Conservation (phyloP, 2,888 invertebrate genomes). For the Philhelius pedissequus region DNA sequence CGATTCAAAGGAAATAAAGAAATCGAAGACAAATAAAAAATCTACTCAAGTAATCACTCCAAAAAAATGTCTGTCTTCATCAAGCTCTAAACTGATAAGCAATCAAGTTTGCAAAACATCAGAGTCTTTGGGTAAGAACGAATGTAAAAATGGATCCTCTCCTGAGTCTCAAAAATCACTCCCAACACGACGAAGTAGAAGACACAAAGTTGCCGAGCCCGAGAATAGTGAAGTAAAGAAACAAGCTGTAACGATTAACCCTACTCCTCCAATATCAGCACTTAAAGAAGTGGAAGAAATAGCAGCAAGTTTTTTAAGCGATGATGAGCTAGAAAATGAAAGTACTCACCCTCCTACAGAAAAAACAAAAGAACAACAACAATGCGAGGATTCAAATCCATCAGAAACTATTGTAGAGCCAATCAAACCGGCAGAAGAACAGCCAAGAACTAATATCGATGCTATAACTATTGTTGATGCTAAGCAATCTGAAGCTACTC, state of each 20-base stretch:
- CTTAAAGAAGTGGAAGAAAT: conserved; percentile 69
- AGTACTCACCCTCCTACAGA: background rate
- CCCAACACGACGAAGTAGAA: conserved; percentile 42
- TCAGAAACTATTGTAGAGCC: background rate
- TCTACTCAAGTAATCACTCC: background rate
- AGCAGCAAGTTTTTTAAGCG: conserved; percentile 68
- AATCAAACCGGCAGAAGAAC: background rate
- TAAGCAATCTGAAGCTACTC: background rate
- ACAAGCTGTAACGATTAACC: background rate
- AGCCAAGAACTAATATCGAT: background rate
- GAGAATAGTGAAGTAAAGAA: background rate
- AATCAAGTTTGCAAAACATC: background rate
- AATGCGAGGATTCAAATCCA: background rate
- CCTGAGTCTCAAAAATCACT: conserved; percentile 37
- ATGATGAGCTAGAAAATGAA: conserved; percentile 50
- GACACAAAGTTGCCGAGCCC: conserved; percentile 25
- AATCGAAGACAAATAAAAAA: conserved; percentile 12
- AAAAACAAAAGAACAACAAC: background rate
- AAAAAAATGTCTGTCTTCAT: background rate
- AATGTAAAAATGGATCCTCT: conserved; percentile 22
- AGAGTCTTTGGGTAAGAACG: background rate
- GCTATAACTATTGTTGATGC: background rate
- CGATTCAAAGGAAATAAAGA: conserved; percentile 4
- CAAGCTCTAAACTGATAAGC: background rate
- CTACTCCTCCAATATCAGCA: conserved; percentile 8